Percentiles rank a stretch among this genome's conserved stretches.
Evolutionary conservation across 2,113 vertebrate species (phyloP).

Genomic region (Lasiurus cinereus): DNA sequence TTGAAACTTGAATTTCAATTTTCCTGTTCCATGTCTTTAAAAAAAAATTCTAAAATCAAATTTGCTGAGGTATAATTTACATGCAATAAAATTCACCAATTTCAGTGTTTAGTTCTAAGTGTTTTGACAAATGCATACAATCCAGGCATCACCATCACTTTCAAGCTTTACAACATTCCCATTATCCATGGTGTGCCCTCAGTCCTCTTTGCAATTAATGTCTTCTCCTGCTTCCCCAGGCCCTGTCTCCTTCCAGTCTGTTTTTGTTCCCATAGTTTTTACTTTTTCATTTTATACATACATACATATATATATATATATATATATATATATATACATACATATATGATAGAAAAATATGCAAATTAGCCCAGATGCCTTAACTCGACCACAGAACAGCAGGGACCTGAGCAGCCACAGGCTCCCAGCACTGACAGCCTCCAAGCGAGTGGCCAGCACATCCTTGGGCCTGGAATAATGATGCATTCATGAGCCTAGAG

Average conservation of each 20-base stretch:
- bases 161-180: not conserved
- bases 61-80: not conserved
- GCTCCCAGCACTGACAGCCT: too few species aligned
- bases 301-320: too few species aligned
- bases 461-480: too few species aligned
- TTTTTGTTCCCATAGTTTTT: not conserved
- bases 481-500: too few species aligned
- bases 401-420: too few species aligned
- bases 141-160: not conserved
- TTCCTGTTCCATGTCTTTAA: not conserved
- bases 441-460: too few species aligned
- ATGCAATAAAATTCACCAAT: not conserved
- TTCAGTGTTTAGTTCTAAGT: not conserved
- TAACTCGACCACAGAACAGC: too few species aligned
- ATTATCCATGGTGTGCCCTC: too few species aligned
- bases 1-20: not conserved
- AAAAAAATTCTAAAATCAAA: not conserved
- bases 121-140: not conserved
- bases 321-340: too few species aligned
- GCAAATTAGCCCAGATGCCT: too few species aligned
- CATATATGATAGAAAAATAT: too few species aligned
- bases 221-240: not conserved
- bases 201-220: not conserved
- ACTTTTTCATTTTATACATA: not conserved
- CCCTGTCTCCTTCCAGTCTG: not conserved